These are phyloP conservation scores for Phyllotreta striolata DNA, from an alignment of 2,888 invertebrate species.

Conservation along the genomic window DNA sequence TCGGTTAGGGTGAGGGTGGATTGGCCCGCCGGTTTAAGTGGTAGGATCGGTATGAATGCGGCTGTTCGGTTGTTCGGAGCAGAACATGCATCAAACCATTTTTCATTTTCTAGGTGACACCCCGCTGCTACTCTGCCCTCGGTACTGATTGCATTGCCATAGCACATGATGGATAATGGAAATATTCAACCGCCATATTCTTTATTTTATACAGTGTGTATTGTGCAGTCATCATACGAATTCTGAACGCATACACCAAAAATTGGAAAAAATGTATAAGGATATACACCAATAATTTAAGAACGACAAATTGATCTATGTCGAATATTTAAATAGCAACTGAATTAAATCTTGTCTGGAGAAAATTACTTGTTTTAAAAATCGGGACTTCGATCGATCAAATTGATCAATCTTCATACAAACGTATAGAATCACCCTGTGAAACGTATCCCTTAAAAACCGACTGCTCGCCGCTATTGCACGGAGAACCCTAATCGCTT, in stretches of 20 bases:
- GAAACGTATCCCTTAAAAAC: neutral
- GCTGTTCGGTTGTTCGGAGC: constrained; percentile 10
- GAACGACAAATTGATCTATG: no score
- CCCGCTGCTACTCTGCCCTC: constrained; percentile 20
- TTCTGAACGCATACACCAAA: no score
- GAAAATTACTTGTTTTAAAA: no score
- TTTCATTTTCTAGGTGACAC: constrained; percentile 30
- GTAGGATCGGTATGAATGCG: constrained; percentile 23
- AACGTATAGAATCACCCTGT: no score
- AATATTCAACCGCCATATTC: constrained; percentile 23
- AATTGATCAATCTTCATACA: no score
- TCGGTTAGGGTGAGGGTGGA: constrained; percentile 22
- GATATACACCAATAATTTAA: no score
- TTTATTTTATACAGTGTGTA: neutral
- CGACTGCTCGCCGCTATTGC: neutral
- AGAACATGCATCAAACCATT: constrained; percentile 24
- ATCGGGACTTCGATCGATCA: no score
- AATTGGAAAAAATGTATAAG: no score
- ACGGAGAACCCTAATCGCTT: constrained; percentile 5
- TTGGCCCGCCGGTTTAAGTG: constrained; percentile 30
- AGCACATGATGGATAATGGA: constrained; percentile 29
- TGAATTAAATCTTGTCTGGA: no score
- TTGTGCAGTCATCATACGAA: no score
- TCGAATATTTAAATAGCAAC: no score
- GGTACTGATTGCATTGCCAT: constrained; percentile 26